Conservation (phyloP, 2,888 invertebrate species). For the Isoperla grammatica region DNA sequence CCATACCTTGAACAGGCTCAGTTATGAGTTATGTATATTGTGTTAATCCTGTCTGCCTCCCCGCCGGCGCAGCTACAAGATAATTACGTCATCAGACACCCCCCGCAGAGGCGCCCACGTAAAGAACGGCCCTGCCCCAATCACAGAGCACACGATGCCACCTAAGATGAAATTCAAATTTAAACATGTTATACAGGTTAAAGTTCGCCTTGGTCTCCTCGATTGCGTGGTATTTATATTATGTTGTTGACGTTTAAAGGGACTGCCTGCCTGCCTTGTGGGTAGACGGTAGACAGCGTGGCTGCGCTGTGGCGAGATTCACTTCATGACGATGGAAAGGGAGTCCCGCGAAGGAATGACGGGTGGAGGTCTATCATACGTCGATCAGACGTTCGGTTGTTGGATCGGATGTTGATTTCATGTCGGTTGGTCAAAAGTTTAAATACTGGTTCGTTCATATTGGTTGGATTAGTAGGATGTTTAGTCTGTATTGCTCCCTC, state of each 20-base stretch:
- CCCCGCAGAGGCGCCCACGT: constrained; percentile 13
- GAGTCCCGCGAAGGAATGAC: neutral
- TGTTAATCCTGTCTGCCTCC: constrained; percentile 17
- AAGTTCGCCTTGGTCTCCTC: neutral
- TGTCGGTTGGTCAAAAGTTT: too few species aligned
- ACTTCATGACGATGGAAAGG: neutral
- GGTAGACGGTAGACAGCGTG: neutral
- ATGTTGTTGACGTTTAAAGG: neutral
- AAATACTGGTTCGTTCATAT: too few species aligned
- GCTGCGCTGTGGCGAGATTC: too few species aligned
- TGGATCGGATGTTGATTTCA: too few species aligned
- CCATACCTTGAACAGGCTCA: neutral
- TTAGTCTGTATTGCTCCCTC: too few species aligned
- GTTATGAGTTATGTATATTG: constrained; percentile 21
- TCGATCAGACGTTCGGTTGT: too few species aligned
- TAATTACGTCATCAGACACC: constrained; percentile 27
- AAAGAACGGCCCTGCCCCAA: constrained; percentile 5
- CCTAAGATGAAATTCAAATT: constrained; percentile 13
- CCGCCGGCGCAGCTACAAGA: constrained; percentile 2
- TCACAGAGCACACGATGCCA: constrained; percentile 8
- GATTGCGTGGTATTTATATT: neutral
- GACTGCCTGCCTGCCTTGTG: neutral
- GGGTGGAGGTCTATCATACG: neutral
- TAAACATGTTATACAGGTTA: neutral
- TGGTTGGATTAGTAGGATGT: too few species aligned